A percentile compares a stretch with the other conserved stretches of the same genome.
phyloP scores from a whole-genome alignment of 2,113 vertebrate species.

The Atractosteus spatula region DNA sequence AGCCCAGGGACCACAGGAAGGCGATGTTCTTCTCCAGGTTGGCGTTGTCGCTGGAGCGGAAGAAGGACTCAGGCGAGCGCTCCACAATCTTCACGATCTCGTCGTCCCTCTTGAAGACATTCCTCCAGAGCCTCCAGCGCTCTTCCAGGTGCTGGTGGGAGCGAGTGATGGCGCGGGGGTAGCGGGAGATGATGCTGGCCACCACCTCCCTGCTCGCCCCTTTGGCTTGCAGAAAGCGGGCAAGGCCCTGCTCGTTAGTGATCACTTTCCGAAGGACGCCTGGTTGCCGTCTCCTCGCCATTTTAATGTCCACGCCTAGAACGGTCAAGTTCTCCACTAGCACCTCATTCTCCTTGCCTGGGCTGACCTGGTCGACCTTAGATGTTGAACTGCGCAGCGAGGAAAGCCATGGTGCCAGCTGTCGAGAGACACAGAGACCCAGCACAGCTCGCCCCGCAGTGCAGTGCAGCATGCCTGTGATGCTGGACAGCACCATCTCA shows the following conservation, averaged over 20 bases:
- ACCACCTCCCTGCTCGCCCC: constrained; percentile 57
- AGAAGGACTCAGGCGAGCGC: constrained; percentile 74
- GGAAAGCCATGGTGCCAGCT: background rate
- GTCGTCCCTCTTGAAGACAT: constrained; percentile 54
- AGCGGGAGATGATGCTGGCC: constrained; percentile 70
- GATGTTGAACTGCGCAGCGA: background rate
- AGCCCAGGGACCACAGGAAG: constrained; percentile 67
- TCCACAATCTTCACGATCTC: constrained; percentile 69
- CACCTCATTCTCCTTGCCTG: constrained; percentile 49
- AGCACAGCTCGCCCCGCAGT: background rate
- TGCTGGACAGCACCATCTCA: background rate
- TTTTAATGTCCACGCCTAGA: constrained; percentile 68
- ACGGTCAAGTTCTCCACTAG: constrained; percentile 61
- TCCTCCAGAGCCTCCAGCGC: constrained; percentile 73
- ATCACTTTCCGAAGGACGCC: constrained; percentile 55
- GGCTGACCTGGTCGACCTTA: background rate
- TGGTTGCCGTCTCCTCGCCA: constrained; percentile 58
- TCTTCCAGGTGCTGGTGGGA: constrained; percentile 60
- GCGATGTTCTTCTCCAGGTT: constrained; percentile 68
- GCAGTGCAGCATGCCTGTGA: background rate
- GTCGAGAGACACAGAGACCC: constrained; percentile 12
- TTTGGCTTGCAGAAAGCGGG: constrained; percentile 65
- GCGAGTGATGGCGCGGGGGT: constrained; percentile 66
- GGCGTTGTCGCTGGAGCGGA: constrained; percentile 67
- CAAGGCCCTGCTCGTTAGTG: constrained; percentile 64